Base-by-base conservation (phyloP, 2,797 vertebrate species). In the Squalus acanthias region DNA sequence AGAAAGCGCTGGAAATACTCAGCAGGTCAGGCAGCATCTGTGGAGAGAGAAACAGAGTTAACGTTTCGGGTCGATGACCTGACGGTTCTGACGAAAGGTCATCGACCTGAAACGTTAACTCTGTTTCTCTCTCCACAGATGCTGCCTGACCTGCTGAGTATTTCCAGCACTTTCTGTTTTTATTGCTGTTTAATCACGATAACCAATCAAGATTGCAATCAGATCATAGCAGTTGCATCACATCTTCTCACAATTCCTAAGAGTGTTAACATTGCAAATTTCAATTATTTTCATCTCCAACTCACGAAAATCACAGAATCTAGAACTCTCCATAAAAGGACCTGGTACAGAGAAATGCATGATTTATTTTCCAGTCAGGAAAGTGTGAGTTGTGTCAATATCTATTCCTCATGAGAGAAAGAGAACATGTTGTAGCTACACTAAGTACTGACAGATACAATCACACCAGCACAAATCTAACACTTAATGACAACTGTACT, bases 381-480 rank as follows among this genome's bases (percentile, higher is more conserved):
- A 63, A 91, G 88, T 91, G 88, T 91, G 88, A 63, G 57, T 12
- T 91, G 33, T 91, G 15, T 91, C 88, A 91, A 65, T 91, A 91
- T 91, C 26, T n/a, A 17, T 63, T 91, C 57, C 29, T 65, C 88
- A 33, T 6, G 57, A 91, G 88, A 91, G 57, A 63, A 91, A n/a
- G 29, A 46, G 91, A 93, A 69, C 91, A 46, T 93, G 91, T 46
- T 67, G 91, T 93, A 67, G 63, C 17, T 93, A 93, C 91, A 67
- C 63, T 69, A 63, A 63, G 88, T 91, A n/a, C 60, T 91, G 88
- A 91, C 88, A 63, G 57, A 91, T 67, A 93, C n/a, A 93, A 93
- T 69, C 91, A 69, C 91, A 93, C 91, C 91, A 69, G 24, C 91
- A 91, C n/a, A 57, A 91, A 63, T 93, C 65, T 69, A 39, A 69